A percentile compares a stretch with the other conserved stretches of the same genome.
phyloP scores from a whole-genome alignment of 1,140 invertebrate genomes.

The Trichoplusia ni region DNA sequence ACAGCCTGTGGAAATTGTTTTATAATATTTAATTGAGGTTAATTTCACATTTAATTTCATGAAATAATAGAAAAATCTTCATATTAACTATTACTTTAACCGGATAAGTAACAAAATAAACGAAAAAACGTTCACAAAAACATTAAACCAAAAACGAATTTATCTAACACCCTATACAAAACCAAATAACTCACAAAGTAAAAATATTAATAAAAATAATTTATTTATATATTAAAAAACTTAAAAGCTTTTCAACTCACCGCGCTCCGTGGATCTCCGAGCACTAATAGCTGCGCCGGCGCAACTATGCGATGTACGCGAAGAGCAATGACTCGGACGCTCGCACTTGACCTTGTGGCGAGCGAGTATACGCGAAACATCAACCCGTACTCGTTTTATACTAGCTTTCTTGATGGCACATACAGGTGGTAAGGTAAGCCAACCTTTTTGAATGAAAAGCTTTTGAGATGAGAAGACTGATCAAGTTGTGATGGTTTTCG shows the following conservation, averaged over 20 bases:
- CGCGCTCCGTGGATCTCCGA: conserved; percentile 7
- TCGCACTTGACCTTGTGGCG: conserved; percentile 73
- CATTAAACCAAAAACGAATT: too few species aligned
- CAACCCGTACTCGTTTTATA: conserved; percentile 71
- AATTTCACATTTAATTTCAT: too few species aligned
- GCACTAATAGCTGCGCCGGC: conserved; percentile 37
- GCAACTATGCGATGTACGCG: conserved; percentile 45
- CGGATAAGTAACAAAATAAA: too few species aligned
- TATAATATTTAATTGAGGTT: too few species aligned
- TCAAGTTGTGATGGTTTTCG: too few species aligned
- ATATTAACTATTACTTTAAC: too few species aligned
- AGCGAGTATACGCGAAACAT: conserved; percentile 68
- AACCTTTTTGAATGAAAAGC: not conserved
- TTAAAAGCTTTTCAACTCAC: conserved; percentile 16
- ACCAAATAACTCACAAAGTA: too few species aligned
- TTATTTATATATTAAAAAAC: not conserved
- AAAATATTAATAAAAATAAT: not conserved
- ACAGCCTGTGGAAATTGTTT: too few species aligned
- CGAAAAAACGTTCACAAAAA: too few species aligned
- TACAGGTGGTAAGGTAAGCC: not conserved
- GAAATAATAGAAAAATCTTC: too few species aligned
- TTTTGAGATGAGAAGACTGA: too few species aligned
- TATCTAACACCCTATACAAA: too few species aligned
- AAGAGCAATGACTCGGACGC: conserved; percentile 71
- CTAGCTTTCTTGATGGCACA: conserved; percentile 42